phyloP scores from a whole-genome alignment of 2,888 invertebrate genomes.

The Tenodera sinensis region DNA sequence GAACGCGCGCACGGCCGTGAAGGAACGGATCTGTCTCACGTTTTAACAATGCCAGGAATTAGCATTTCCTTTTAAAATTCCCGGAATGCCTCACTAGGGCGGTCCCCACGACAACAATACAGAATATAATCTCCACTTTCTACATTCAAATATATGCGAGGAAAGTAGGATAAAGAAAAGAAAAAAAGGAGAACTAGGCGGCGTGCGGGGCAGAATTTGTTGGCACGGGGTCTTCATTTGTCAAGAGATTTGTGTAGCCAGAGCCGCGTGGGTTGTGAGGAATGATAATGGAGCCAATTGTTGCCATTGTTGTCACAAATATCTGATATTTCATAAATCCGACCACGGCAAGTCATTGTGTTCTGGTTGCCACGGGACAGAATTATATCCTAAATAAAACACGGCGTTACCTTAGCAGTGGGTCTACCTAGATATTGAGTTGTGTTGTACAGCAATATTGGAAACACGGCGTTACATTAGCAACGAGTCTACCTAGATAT shows the following conservation, averaged over 20 bases:
- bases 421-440: too few relatives aligned
- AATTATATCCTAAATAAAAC: too few relatives aligned
- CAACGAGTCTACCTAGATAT: too few relatives aligned
- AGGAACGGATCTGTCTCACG: too few relatives aligned
- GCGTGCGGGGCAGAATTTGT: background rate
- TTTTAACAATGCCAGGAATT: background rate
- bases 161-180: background rate
- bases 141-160: background rate
- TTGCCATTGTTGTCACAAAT: background rate
- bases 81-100: background rate
- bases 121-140: background rate
- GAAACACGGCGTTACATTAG: too few relatives aligned
- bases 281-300: background rate
- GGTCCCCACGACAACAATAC: background rate
- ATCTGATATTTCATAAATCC: background rate
- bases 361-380: background rate
- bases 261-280: background rate
- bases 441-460: too few relatives aligned
- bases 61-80: background rate
- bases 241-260: background rate
- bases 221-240: background rate
- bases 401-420: too few relatives aligned
- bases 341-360: background rate
- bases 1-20: too few relatives aligned
- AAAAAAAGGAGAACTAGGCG: background rate